Percentiles rank a stretch among this genome's conserved stretches.
phyloP scores from a whole-genome alignment of 2,888 invertebrate species.

The Crepidodera aurea region DNA sequence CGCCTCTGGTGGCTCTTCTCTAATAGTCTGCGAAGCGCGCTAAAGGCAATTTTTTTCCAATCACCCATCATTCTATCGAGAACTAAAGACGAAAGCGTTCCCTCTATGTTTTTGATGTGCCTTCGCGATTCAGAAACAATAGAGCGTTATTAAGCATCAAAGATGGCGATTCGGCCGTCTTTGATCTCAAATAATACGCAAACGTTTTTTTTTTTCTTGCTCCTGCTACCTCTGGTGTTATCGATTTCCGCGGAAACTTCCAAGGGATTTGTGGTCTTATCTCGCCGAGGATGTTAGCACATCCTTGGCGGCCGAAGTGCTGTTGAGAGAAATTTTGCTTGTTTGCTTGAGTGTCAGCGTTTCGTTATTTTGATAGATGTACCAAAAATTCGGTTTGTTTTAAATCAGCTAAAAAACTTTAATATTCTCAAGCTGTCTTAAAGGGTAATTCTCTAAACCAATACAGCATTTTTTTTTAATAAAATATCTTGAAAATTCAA shows the following conservation, averaged over 20 bases:
- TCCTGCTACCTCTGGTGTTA: conserved; percentile 24
- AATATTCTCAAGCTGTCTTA: too few relatives aligned
- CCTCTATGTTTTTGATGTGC: conserved; percentile 29
- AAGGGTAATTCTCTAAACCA: too few relatives aligned
- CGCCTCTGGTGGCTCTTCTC: not conserved
- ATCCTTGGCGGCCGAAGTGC: not conserved
- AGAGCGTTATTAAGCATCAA: conserved; percentile 37
- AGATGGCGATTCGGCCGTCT: conserved; percentile 33
- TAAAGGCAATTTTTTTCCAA: conserved; percentile 22
- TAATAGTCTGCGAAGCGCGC: conserved; percentile 11
- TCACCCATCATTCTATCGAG: conserved; percentile 19
- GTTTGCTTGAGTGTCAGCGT: too few relatives aligned
- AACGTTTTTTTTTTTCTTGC: conserved; percentile 30
- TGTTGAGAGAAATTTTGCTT: not conserved
- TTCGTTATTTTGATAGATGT: too few relatives aligned
- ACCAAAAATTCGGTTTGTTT: too few relatives aligned
- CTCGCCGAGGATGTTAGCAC: conserved; percentile 1
- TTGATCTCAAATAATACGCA: conserved; percentile 36
- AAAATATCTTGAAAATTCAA: too few relatives aligned
- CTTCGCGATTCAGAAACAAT: conserved; percentile 33
- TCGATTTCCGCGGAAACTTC: conserved; percentile 17
- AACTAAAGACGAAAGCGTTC: conserved; percentile 20
- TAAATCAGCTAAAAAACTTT: too few relatives aligned
- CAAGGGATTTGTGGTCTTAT: conserved; percentile 24
- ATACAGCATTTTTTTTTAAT: too few relatives aligned